These are phyloP conservation scores for Agonopterix arenella DNA, from an alignment of 2,888 invertebrate genomes.

Conservation along the genomic window DNA sequence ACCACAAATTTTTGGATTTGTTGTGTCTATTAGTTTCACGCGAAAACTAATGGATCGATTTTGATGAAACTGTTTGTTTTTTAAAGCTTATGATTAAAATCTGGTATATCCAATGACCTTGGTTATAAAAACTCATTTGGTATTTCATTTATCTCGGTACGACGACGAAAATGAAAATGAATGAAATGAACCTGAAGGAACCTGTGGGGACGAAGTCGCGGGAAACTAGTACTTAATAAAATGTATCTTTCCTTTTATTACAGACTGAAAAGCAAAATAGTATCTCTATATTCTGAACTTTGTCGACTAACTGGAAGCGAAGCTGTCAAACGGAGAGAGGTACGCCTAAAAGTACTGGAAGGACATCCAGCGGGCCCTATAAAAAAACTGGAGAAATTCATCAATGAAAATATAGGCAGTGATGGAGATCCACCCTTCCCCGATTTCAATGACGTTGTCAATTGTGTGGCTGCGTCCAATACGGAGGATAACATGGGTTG, in stretches of 20 bases:
- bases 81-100: too few species aligned
- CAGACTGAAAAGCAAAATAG: conserved; percentile 40
- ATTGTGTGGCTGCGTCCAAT: conserved; percentile 41
- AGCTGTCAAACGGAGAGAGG: conserved; percentile 29
- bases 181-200: too few species aligned
- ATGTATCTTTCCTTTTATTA: conserved; percentile 9
- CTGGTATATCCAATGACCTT: too few species aligned
- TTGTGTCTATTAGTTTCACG: too few species aligned
- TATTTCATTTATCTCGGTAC: too few species aligned
- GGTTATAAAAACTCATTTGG: too few species aligned
- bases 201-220: too few species aligned
- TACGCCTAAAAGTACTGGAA: conserved; percentile 30
- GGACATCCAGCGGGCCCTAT: conserved; percentile 47
- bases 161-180: too few species aligned
- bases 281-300: conserved; percentile 36
- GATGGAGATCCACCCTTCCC: conserved; percentile 52
- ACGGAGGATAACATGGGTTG: conserved; percentile 29
- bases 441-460: conserved; percentile 65
- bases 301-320: conserved; percentile 32
- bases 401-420: conserved; percentile 37
- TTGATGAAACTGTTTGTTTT: too few species aligned
- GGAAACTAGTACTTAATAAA: neutral
- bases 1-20: too few species aligned
- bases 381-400: conserved; percentile 33
- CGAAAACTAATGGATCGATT: too few species aligned